A percentile compares a stretch with the other conserved stretches of the same genome.
Conservation (phyloP, 1,140 invertebrate genomes). For the Drosophila littoralis region DNA sequence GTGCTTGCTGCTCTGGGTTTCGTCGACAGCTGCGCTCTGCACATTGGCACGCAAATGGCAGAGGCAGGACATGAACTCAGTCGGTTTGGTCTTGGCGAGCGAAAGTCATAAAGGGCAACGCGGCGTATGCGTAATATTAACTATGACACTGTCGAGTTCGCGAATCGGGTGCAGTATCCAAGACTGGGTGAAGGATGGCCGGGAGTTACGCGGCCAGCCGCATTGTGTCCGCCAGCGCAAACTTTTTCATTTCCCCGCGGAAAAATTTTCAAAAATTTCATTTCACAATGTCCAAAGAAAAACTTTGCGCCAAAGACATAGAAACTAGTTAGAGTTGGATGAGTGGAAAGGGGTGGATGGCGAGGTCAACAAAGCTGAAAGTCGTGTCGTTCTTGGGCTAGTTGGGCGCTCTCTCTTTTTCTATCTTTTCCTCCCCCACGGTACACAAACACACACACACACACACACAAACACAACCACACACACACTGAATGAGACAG, state of each 20-base stretch:
- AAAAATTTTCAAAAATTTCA: constrained; percentile 83
- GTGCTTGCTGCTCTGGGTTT: constrained; percentile 14
- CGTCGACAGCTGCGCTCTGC: constrained; percentile 60
- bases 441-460: constrained; percentile 9
- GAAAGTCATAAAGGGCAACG: constrained; percentile 79
- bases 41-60: constrained; percentile 67
- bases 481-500: constrained; percentile 28
- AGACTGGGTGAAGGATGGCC: constrained; percentile 1
- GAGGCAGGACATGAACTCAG: constrained; percentile 7
- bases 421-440: neutral
- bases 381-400: constrained; percentile 66
- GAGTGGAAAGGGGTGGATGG: neutral
- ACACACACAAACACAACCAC: constrained; percentile 11
- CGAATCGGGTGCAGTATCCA: constrained; percentile 21
- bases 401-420: constrained; percentile 13
- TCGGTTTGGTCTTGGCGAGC: constrained; percentile 45
- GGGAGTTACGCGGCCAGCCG: constrained; percentile 48
- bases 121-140: constrained; percentile 79
- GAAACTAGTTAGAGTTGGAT: constrained; percentile 74
- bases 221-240: constrained; percentile 77
- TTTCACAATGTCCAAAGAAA: constrained; percentile 76
- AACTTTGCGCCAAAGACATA: constrained; percentile 78
- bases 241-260: constrained; percentile 83
- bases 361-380: constrained; percentile 71
- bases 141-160: constrained; percentile 54